Percentiles rank a stretch among this genome's conserved stretches.
These are phyloP conservation scores for Hemicordylus capensis DNA, from an alignment of 2,113 vertebrate species.

Conservation along the genomic window DNA sequence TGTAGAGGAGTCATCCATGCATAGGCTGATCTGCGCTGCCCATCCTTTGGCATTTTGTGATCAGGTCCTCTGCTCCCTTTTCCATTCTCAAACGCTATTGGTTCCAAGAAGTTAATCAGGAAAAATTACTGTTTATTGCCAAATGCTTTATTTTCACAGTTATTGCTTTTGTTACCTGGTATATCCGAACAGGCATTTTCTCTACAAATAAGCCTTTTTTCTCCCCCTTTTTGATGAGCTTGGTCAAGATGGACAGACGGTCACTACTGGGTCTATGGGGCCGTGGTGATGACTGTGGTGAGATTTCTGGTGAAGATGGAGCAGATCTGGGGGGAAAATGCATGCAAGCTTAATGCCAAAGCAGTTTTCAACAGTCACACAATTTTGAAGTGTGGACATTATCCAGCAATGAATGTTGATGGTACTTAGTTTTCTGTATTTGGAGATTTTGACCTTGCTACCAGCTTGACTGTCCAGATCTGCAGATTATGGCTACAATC, in stretches of 20 bases:
- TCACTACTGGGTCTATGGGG: slow-evolving; percentile 95
- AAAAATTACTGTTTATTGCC: too few relatives aligned
- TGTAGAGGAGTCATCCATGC: too few relatives aligned
- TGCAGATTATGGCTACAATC: not conserved
- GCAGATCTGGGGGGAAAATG: slow-evolving; percentile 82
- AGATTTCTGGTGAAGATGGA: slow-evolving; percentile 96
- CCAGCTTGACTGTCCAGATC: not conserved
- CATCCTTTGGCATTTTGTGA: too few relatives aligned
- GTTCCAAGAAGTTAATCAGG: too few relatives aligned
- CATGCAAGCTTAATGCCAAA: not conserved
- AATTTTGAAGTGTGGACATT: not conserved
- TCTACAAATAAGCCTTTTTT: slow-evolving; percentile 98
- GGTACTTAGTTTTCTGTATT: not conserved
- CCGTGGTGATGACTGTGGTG: slow-evolving; percentile 95
- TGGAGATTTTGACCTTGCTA: not conserved
- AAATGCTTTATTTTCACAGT: too few relatives aligned
- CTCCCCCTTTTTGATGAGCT: slow-evolving; percentile 96
- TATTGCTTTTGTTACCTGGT: slow-evolving; percentile 83
- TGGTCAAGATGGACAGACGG: slow-evolving; percentile 94
- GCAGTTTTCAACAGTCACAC: not conserved
- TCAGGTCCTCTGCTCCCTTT: too few relatives aligned
- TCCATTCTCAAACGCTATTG: too few relatives aligned
- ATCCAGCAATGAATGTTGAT: not conserved
- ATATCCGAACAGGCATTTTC: slow-evolving; percentile 96
- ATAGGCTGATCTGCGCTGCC: too few relatives aligned